A percentile compares a stretch with the other conserved stretches of the same genome.
Conservation (phyloP, 2,113 vertebrate species). For the Eurypyga helias region DNA sequence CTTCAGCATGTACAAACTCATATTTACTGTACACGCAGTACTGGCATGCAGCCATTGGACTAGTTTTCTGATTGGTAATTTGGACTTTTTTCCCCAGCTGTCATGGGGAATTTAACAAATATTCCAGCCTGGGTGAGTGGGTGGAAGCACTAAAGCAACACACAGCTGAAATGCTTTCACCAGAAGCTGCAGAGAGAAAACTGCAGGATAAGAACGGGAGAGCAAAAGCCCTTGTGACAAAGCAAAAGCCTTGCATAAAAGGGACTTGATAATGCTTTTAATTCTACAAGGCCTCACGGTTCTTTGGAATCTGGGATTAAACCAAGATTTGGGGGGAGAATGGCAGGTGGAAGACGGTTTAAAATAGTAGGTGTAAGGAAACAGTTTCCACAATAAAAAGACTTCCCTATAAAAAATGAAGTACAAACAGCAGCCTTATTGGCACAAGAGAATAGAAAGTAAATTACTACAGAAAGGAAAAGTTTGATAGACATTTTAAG, state of each 20-base stretch:
- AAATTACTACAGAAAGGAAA: neutral
- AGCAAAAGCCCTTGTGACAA: constrained; percentile 3
- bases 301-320: constrained; percentile 14
- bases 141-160: constrained; percentile 44
- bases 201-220: constrained; percentile 2
- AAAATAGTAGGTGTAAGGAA: neutral
- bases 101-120: constrained; percentile 17
- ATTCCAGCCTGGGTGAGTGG: constrained; percentile 3
- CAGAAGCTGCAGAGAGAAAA: constrained; percentile 9
- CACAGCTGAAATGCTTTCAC: constrained; percentile 30
- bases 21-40: neutral
- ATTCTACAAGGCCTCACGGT: neutral
- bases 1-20: neutral
- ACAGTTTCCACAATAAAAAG: neutral
- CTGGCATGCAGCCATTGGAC: neutral
- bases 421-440: neutral
- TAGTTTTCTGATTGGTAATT: constrained; percentile 35
- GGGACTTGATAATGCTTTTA: constrained; percentile 5
- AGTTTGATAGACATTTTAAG: neutral
- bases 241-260: constrained; percentile 14
- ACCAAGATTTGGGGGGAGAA: neutral
- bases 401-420: neutral
- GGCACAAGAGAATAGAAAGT: neutral
- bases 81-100: constrained; percentile 20
- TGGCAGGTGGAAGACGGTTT: neutral